phyloP scores from a whole-genome alignment of 2,888 invertebrate species.

The Nemotelus nigrinus region DNA sequence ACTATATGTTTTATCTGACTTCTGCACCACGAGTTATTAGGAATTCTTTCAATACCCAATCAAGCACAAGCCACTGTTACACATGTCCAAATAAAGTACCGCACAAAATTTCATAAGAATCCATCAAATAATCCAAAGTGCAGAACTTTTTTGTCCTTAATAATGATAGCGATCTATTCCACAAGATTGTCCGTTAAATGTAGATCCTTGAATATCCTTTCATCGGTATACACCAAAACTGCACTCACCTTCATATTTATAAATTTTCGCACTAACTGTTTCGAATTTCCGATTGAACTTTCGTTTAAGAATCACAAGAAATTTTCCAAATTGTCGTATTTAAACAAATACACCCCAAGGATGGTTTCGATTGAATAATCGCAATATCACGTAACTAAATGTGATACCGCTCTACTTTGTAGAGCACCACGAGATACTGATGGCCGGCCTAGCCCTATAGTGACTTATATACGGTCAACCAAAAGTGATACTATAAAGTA shows the following conservation, averaged over 20 bases:
- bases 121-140: too few relatives aligned
- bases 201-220: constrained; percentile 2
- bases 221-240: background rate
- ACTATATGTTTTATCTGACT: too few relatives aligned
- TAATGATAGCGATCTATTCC: too few relatives aligned
- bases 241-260: constrained; percentile 58
- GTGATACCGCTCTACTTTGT: constrained; percentile 60
- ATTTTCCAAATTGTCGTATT: background rate
- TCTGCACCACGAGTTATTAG: too few relatives aligned
- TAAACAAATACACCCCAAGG: background rate
- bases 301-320: constrained; percentile 5
- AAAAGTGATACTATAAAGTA: constrained; percentile 55
- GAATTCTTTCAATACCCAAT: too few relatives aligned
- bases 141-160: too few relatives aligned
- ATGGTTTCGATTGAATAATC: background rate
- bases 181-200: background rate
- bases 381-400: constrained; percentile 40
- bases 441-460: constrained; percentile 65
- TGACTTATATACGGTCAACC: constrained; percentile 66
- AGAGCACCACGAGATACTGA: constrained; percentile 65
- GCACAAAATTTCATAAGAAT: too few relatives aligned
- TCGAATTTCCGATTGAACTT: background rate
- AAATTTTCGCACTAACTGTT: constrained; percentile 27
- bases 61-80: too few relatives aligned
- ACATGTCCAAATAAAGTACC: too few relatives aligned